Conservation (phyloP, 2,888 invertebrate genomes). For the Dicycla oo region DNA sequence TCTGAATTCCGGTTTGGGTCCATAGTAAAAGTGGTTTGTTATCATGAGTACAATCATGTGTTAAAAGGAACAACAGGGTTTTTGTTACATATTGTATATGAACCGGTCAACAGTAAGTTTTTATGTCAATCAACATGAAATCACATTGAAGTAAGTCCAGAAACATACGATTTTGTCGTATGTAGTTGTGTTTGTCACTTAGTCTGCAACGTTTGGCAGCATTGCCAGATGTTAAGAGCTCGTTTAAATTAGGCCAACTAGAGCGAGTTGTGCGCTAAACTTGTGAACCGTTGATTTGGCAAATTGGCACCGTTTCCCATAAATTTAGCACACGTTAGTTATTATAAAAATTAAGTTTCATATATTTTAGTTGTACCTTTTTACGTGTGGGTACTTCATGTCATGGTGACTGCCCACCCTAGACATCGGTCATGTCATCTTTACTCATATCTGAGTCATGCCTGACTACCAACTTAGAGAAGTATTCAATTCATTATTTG, state of each 20-base stretch:
- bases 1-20: no score
- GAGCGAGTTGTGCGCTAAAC: constrained; percentile 49
- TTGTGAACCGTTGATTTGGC: constrained; percentile 57
- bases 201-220: constrained; percentile 51
- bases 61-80: no score
- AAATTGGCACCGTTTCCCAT: constrained; percentile 57
- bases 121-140: constrained; percentile 19
- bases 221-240: constrained; percentile 58
- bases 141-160: constrained; percentile 14
- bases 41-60: no score
- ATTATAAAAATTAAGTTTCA: constrained; percentile 10
- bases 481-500: not conserved
- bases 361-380: not conserved
- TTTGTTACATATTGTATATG: no score
- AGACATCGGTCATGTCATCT: not conserved
- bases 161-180: constrained; percentile 12
- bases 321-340: constrained; percentile 35
- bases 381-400: not conserved
- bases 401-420: not conserved
- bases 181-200: constrained; percentile 49
- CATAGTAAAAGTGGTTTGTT: no score
- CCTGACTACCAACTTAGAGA: not conserved
- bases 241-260: constrained; percentile 64
- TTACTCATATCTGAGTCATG: constrained; percentile 3
- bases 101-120: not conserved